Evolutionary conservation across 2,113 vertebrate species (phyloP).

Genomic region (Salvator merianae): DNA sequence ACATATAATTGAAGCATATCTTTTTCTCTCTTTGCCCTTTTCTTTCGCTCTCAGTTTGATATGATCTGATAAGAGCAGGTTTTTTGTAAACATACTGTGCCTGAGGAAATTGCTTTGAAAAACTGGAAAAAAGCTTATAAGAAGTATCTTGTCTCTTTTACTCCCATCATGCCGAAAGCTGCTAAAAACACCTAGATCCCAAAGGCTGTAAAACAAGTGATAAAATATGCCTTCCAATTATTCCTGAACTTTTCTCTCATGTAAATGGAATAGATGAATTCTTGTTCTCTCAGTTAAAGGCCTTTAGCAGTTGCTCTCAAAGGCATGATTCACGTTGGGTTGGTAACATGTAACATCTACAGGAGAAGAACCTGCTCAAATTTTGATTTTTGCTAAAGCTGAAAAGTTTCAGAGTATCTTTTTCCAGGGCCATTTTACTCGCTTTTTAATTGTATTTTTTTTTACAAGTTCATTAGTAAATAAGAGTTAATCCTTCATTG

Average conservation of each 20-base stretch:
- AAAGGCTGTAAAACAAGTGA: background rate
- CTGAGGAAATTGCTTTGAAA: background rate
- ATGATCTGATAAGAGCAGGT: background rate
- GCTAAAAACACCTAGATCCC: background rate
- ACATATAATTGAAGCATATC: background rate
- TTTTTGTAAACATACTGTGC: constrained; percentile 5
- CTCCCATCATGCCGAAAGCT: background rate
- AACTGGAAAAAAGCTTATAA: background rate
- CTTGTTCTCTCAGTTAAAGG: background rate
- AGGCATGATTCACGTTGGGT: background rate
- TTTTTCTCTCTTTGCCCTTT: background rate
- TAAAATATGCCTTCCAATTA: background rate
- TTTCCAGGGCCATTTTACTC: background rate
- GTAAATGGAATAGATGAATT: background rate
- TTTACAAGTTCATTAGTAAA: too few relatives aligned
- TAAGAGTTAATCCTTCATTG: too few relatives aligned
- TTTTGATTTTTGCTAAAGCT: background rate
- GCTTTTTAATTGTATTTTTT: background rate
- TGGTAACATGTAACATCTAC: background rate
- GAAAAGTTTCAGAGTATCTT: background rate
- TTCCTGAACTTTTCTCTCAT: background rate
- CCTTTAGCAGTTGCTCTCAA: background rate
- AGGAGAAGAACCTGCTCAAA: background rate
- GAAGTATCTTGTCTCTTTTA: background rate
- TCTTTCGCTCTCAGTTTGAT: background rate